These are phyloP conservation scores for Pseudochromis fuscus DNA, from an alignment of 2,797 vertebrate genomes.

Conservation along the genomic window DNA sequence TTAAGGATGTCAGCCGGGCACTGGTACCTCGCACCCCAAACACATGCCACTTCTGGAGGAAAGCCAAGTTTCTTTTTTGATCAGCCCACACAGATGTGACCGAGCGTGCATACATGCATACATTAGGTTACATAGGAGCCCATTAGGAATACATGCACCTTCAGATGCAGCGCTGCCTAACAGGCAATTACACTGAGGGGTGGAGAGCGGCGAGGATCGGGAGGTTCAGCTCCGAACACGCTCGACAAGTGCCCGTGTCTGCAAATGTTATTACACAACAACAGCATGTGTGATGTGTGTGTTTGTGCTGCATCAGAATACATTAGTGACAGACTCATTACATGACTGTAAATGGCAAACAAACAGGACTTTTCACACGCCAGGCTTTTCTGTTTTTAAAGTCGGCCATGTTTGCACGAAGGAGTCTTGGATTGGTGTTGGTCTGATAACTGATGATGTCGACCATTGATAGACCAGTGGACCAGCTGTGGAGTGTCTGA, in stretches of 20 bases:
- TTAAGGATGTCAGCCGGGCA: conserved; percentile 52
- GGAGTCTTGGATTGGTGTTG: too few species aligned
- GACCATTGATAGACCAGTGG: too few species aligned
- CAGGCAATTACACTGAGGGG: conserved; percentile 26
- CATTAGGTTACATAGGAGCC: conserved; percentile 17
- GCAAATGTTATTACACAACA: too few species aligned
- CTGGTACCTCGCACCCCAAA: conserved; percentile 38
- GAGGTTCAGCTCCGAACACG: background rate
- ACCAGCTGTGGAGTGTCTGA: too few species aligned
- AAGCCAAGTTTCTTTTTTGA: conserved; percentile 60
- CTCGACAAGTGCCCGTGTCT: background rate
- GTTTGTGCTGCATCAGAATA: too few species aligned
- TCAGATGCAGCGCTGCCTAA: conserved; percentile 6
- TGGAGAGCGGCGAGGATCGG: background rate
- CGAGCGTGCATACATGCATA: conserved; percentile 23
- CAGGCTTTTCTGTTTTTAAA: too few species aligned
- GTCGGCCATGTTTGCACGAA: too few species aligned
- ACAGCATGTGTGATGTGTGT: background rate
- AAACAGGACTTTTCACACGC: too few species aligned
- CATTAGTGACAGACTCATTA: too few species aligned
- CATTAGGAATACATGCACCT: conserved; percentile 30
- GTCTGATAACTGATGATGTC: too few species aligned
- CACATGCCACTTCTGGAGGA: conserved; percentile 59
- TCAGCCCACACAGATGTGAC: conserved; percentile 40
- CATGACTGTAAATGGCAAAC: too few species aligned